These are phyloP conservation scores for Chymomyza caudatula DNA, from an alignment of 2,888 invertebrate genomes.

Conservation along the genomic window DNA sequence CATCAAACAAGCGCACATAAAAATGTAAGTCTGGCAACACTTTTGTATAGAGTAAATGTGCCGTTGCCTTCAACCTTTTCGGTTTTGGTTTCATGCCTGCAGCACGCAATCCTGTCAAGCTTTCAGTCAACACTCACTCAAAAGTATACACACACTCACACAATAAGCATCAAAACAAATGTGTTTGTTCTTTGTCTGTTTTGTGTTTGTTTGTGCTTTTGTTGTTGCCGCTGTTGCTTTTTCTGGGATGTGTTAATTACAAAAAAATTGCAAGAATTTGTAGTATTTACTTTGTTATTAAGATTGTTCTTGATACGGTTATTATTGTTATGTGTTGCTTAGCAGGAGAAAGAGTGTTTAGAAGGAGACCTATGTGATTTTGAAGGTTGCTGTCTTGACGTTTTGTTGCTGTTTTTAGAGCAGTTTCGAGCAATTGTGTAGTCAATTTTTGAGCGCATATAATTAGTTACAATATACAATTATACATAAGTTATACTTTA, in stretches of 20 bases:
- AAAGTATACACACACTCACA: slow-evolving; percentile 16
- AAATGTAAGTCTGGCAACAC: slow-evolving; percentile 68
- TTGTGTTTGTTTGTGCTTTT: slow-evolving; percentile 5
- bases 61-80: slow-evolving; percentile 24
- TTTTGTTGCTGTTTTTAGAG: neutral
- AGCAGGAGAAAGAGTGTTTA: neutral
- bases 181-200: slow-evolving; percentile 10
- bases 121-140: slow-evolving; percentile 49
- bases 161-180: neutral
- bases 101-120: slow-evolving; percentile 62
- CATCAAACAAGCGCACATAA: slow-evolving; percentile 49
- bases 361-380: neutral
- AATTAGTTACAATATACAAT: too few species aligned
- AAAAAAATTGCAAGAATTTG: slow-evolving; percentile 71
- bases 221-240: slow-evolving; percentile 14
- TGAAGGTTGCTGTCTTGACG: neutral
- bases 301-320: slow-evolving; percentile 46
- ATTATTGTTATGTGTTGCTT: neutral
- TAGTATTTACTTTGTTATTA: slow-evolving; percentile 71
- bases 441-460: neutral
- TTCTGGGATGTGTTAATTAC: slow-evolving; percentile 63
- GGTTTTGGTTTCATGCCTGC: slow-evolving; percentile 52
- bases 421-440: neutral
- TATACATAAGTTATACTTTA: too few species aligned
- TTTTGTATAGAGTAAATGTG: slow-evolving; percentile 59